Base-by-base conservation (phyloP, 2,888 invertebrate genomes). In the Boloria selene region DNA sequence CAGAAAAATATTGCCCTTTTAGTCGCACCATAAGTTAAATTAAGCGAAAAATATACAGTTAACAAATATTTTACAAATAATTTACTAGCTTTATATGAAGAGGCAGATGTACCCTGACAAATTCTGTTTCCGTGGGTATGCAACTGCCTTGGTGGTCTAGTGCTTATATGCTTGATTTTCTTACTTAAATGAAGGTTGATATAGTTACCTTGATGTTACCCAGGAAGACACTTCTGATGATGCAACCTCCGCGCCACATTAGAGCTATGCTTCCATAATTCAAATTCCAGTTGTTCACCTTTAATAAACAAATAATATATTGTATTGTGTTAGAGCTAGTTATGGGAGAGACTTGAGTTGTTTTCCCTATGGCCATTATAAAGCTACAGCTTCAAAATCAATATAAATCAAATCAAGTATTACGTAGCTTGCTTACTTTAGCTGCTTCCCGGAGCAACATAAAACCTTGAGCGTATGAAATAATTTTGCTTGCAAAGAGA, bases 171-270 rank as follows among this genome's bases (percentile, higher is more conserved):
- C 13, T n/a, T 13, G 55, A 61, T 49, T 31, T 0, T 22, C 14
- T 22, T 22, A 14, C 4, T 51, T 14, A 31, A 7, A n/a, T 52
- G 7, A 26, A n/a, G 10, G 13, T 42, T 58, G 13, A 26, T 45
- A 17, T 13, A 16, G 10, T 18, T 61, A 89, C 90, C 87, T 90
- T 92, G 64, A 93, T 92, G 68, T 92, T 92, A 2, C 88, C 91
- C 44, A 89, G 83, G 79, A 89, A 90, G 3, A 82, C 93, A 93
- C 97, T 97, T 83, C 99, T 94, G 80, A 98, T 99, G 80, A 99
- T 99, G 85, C 99, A 99, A n/a, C 99, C 99, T 16, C 99, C 99
- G 70, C 99, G 95, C 99, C 99, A 99, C 99, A 99, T 99, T 52
- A 99, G 92, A 1, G 99, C 99, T 72, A 99, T 98, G 64, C 97